Evolutionary conservation across 2,797 vertebrate genomes (phyloP).

Genomic region (Helostoma temminkii): DNA sequence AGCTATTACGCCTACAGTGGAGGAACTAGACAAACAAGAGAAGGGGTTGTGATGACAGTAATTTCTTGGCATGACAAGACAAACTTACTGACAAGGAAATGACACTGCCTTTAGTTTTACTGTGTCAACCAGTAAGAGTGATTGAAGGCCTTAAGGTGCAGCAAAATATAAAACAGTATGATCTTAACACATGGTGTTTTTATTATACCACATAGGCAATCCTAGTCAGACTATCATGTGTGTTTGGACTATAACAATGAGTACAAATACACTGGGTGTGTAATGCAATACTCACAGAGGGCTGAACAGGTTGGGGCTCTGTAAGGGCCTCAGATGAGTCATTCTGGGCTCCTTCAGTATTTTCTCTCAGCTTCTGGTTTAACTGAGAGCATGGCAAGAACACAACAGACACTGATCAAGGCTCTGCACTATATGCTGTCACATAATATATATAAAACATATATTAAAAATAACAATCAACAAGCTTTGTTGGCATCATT

Average conservation of each 20-base stretch:
- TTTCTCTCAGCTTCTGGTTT: constrained; percentile 87
- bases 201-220: constrained; percentile 20
- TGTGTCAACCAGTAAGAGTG: constrained; percentile 9
- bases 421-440: not conserved
- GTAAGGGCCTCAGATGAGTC: constrained; percentile 76
- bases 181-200: constrained; percentile 12
- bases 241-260: constrained; percentile 17
- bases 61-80: constrained; percentile 31
- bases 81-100: constrained; percentile 43
- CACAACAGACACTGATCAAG: not conserved
- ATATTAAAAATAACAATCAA: not conserved
- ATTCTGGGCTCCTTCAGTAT: constrained; percentile 78
- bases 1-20: constrained; percentile 64
- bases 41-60: constrained; percentile 48
- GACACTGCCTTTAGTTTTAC: constrained; percentile 1
- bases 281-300: constrained; percentile 81
- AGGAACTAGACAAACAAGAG: constrained; percentile 65
- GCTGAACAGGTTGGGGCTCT: constrained; percentile 83
- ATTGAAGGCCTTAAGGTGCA: not conserved
- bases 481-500: not conserved
- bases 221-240: constrained; percentile 23
- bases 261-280: constrained; percentile 2
- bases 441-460: not conserved
- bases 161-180: constrained; percentile 10
- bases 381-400: constrained; percentile 78